Conservation (phyloP, 2,888 invertebrate species). For the Dolomedes plantarius region DNA sequence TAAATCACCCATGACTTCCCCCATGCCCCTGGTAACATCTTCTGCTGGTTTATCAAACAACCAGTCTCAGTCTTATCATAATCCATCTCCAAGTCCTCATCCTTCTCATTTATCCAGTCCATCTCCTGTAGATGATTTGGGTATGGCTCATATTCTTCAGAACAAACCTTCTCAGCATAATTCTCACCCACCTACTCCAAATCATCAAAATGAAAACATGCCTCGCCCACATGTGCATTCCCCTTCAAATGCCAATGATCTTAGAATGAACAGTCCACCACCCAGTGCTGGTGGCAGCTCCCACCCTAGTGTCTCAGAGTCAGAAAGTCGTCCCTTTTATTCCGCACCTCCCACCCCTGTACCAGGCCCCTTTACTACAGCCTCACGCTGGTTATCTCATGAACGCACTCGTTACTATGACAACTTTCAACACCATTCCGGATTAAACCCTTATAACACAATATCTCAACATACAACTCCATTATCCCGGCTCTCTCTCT, state of each 20-base stretch:
- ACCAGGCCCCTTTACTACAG: constrained; percentile 55
- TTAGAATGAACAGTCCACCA: constrained; percentile 49
- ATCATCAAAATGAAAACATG: constrained; percentile 39
- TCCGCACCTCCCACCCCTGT: constrained; percentile 71
- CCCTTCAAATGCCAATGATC: constrained; percentile 39
- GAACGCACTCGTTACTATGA: constrained; percentile 66
- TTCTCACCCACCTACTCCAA: constrained; percentile 68
- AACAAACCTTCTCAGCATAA: constrained; percentile 50
- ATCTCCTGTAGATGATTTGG: constrained; percentile 64
- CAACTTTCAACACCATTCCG: constrained; percentile 66
- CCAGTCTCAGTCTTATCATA: constrained; percentile 62
- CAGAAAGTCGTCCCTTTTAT: constrained; percentile 67
- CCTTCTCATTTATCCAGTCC: constrained; percentile 64
- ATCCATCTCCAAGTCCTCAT: constrained; percentile 59
- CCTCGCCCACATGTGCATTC: constrained; percentile 53
- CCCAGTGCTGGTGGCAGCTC: constrained; percentile 21
- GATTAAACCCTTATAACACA: constrained; percentile 65
- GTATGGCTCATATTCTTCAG: constrained; percentile 57
- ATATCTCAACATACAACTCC: constrained; percentile 70
- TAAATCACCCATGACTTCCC: constrained; percentile 61
- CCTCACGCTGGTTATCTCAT: constrained; percentile 69
- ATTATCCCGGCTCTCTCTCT: constrained; percentile 66
- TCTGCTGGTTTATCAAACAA: constrained; percentile 47
- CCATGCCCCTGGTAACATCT: constrained; percentile 61
- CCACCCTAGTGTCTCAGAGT: constrained; percentile 29